These are phyloP conservation scores for Emydoidea blandingii DNA, from an alignment of 2,797 vertebrate genomes.

Conservation along the genomic window DNA sequence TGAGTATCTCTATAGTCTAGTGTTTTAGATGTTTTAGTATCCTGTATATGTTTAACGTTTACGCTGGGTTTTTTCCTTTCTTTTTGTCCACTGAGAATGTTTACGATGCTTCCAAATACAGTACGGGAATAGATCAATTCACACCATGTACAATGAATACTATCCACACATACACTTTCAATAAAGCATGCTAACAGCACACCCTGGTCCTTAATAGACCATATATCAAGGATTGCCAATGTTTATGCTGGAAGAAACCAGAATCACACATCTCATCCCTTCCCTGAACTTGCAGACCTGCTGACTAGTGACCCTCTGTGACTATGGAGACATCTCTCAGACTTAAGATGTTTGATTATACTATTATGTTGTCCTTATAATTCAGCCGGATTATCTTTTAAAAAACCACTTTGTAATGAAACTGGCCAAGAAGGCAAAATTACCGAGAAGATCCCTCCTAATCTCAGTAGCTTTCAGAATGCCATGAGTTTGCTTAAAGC, in stretches of 20 bases:
- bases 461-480: conserved; percentile 14
- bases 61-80: fast-evolving
- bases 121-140: not conserved
- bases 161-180: not conserved
- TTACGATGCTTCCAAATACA: not conserved
- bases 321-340: conserved; percentile 19
- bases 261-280: not conserved
- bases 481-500: not conserved
- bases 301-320: conserved; percentile 24
- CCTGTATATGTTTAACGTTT: not conserved
- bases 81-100: not conserved
- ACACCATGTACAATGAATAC: not conserved
- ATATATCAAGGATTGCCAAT: not conserved
- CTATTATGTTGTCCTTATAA: conserved; percentile 27
- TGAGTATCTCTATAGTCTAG: not conserved
- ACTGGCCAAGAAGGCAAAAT: conserved; percentile 24
- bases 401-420: not conserved
- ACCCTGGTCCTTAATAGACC: conserved; percentile 1
- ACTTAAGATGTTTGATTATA: not conserved
- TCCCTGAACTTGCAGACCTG: not conserved
- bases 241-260: not conserved
- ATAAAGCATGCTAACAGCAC: conserved; percentile 17
- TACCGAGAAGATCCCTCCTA: conserved; percentile 3
- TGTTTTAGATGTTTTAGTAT: not conserved
- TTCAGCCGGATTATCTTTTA: not conserved